Evolutionary conservation across 2,113 vertebrate genomes (phyloP).

Genomic region (Octodon degus): DNA sequence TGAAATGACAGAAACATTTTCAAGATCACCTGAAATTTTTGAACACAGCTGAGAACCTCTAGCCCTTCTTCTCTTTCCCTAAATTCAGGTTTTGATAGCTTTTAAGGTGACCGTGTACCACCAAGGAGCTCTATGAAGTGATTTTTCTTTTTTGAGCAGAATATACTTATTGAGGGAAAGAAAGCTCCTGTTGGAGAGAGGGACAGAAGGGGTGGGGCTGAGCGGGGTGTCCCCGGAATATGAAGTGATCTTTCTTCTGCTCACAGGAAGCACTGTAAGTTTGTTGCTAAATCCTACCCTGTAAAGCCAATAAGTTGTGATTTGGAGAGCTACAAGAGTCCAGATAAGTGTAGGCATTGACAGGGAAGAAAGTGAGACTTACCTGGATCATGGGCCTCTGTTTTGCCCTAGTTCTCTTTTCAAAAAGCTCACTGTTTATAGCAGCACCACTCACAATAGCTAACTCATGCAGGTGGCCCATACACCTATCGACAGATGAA

Average conservation of each 20-base stretch:
- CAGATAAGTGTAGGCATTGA: not conserved
- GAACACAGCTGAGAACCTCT: not conserved
- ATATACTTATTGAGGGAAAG: too few relatives aligned
- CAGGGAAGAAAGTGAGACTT: not conserved
- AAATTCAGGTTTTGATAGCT: not conserved
- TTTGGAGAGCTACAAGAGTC: not conserved
- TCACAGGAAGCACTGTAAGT: not conserved
- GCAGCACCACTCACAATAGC: not conserved
- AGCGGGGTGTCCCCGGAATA: not conserved
- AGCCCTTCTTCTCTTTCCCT: not conserved
- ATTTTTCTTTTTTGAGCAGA: not conserved
- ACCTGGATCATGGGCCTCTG: not conserved
- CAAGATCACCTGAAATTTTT: not conserved
- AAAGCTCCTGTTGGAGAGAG: too few relatives aligned
- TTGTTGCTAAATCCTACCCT: not conserved
- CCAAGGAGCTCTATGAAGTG: not conserved
- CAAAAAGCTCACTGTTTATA: not conserved
- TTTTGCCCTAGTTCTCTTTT: not conserved
- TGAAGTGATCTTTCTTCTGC: not conserved
- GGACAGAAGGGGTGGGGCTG: too few relatives aligned
- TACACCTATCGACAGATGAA: not conserved
- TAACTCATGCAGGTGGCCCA: not conserved
- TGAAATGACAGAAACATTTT: not conserved
- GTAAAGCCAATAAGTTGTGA: not conserved
- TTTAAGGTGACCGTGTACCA: not conserved